Percentiles rank a stretch among this genome's conserved stretches.
Conservation (phyloP, 2,888 invertebrate species). For the Catocala sponsa region DNA sequence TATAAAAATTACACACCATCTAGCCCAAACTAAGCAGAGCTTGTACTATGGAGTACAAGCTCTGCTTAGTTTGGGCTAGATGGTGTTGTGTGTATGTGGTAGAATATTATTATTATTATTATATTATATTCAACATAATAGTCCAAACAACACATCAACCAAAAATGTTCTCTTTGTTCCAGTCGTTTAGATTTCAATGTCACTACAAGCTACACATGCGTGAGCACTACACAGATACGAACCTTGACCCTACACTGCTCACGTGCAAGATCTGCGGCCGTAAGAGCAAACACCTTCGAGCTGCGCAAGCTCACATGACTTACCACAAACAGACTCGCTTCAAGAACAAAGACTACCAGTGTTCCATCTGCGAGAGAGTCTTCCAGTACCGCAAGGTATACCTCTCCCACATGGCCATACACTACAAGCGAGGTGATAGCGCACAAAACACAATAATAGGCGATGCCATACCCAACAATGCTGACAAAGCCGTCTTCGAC, state of each 20-base stretch:
- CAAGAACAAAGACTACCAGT: constrained; percentile 82
- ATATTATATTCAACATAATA: not conserved
- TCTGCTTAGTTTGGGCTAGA: too few relatives aligned
- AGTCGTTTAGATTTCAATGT: constrained; percentile 80
- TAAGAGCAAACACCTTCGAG: constrained; percentile 81
- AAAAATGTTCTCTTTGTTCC: constrained; percentile 45
- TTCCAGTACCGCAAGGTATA: constrained; percentile 80
- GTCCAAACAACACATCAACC: too few relatives aligned
- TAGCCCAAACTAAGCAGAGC: too few relatives aligned
- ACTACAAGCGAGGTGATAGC: constrained; percentile 81
- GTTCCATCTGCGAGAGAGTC: constrained; percentile 82
- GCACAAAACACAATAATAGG: constrained; percentile 75
- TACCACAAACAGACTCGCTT: constrained; percentile 84
- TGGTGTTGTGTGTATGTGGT: too few relatives aligned
- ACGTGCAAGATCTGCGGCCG: constrained; percentile 81
- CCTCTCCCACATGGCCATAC: constrained; percentile 82
- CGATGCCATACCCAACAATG: constrained; percentile 53
- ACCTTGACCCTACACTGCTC: constrained; percentile 75
- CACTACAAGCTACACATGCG: constrained; percentile 84
- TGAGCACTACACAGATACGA: constrained; percentile 75
- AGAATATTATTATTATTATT: too few relatives aligned
- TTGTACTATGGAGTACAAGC: too few relatives aligned
- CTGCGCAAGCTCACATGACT: constrained; percentile 81
- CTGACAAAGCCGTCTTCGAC: constrained; percentile 58
- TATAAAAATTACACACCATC: too few relatives aligned